These are phyloP conservation scores for Semotilus atromaculatus DNA, from an alignment of 2,797 vertebrate genomes.

Conservation along the genomic window DNA sequence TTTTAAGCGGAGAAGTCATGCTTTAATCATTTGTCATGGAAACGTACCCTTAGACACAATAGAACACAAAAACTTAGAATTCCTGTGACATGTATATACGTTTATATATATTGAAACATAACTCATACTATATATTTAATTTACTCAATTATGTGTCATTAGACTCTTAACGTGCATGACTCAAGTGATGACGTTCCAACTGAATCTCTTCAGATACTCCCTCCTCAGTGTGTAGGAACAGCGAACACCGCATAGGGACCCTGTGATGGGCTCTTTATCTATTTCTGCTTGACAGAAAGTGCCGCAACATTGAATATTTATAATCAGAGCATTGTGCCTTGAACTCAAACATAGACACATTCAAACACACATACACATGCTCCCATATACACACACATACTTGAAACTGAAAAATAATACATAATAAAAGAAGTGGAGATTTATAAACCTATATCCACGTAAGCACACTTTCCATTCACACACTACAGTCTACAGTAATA, in stretches of 20 bases:
- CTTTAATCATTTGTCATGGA: too few species aligned
- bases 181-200: not conserved
- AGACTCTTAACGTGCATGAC: not conserved
- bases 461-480: not conserved
- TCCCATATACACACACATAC: not conserved
- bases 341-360: not conserved
- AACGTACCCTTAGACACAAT: too few species aligned
- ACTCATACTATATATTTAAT: not conserved
- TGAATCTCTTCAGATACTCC: not conserved
- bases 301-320: slow-evolving; percentile 27
- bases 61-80: too few species aligned
- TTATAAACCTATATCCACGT: not conserved
- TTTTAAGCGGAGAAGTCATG: too few species aligned
- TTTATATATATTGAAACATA: not conserved
- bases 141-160: not conserved
- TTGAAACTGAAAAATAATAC: not conserved
- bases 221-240: not conserved
- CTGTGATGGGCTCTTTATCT: slow-evolving; percentile 13
- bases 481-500: too few species aligned
- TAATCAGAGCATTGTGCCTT: slow-evolving; percentile 22
- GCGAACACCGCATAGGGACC: not conserved
- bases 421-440: not conserved
- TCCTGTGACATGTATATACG: too few species aligned
- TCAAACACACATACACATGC: not conserved
- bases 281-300: slow-evolving; percentile 7